These are phyloP conservation scores for Otus sunia DNA, from an alignment of 2,113 vertebrate species.

Conservation along the genomic window DNA sequence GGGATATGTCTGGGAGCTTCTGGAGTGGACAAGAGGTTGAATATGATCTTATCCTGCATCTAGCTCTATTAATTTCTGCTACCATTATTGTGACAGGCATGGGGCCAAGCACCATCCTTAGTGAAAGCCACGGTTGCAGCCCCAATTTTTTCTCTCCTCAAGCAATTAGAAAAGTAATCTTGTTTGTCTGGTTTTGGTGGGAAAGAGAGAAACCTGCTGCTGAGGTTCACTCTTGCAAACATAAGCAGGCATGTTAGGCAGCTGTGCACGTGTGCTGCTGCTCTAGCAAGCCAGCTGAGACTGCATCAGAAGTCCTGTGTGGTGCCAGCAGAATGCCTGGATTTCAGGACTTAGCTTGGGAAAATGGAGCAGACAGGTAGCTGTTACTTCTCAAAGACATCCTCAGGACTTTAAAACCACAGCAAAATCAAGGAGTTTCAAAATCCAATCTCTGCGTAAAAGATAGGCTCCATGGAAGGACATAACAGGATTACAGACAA, in stretches of 20 bases:
- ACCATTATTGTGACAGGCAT: neutral
- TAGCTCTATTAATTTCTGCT: neutral
- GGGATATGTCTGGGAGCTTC: neutral
- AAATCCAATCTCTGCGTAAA: neutral
- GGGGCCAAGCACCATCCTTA: neutral
- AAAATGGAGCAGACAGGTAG: neutral
- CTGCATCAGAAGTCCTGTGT: accelerated
- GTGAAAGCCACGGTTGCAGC: neutral
- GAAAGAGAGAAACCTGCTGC: neutral
- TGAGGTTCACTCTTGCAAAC: neutral
- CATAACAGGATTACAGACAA: neutral
- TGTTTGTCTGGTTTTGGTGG: neutral
- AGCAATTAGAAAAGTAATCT: neutral
- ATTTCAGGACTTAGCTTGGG: neutral
- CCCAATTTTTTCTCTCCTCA: neutral
- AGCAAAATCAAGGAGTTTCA: neutral
- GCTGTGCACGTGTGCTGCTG: accelerated
- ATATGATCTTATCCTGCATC: neutral
- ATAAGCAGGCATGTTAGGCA: accelerated
- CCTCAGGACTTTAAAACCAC: neutral
- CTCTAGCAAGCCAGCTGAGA: neutral
- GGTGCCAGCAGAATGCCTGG: accelerated
- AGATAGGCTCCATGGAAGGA: neutral
- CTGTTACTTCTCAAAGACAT: neutral
- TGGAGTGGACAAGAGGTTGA: neutral